These are phyloP conservation scores for Sebastes steindachneri DNA, from an alignment of 2,797 vertebrate genomes.

Conservation along the genomic window DNA sequence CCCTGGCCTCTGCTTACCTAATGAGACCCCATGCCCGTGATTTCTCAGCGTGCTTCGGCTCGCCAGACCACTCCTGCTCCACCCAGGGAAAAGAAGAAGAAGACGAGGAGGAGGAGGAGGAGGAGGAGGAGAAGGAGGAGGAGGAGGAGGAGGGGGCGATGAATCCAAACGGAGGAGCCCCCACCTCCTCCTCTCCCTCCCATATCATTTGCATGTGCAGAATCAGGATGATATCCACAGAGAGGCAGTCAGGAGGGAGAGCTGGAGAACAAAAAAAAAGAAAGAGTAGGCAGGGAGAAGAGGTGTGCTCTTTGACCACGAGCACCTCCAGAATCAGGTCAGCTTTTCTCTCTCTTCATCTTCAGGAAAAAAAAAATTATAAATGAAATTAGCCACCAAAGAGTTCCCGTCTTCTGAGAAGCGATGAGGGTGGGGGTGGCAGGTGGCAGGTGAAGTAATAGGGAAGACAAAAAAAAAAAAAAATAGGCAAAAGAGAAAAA, in stretches of 20 bases:
- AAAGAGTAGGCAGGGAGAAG: conserved; percentile 4
- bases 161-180: conserved; percentile 11
- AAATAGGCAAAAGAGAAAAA: conserved; percentile 20
- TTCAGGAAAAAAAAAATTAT: conserved; percentile 41
- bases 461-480: neutral
- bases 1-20: conserved; percentile 82
- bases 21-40: conserved; percentile 80
- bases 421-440: neutral
- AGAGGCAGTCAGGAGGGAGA: conserved; percentile 69
- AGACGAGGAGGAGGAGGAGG: conserved; percentile 26
- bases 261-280: conserved; percentile 47
- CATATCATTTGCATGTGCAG: conserved; percentile 80
- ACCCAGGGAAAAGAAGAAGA: conserved; percentile 66
- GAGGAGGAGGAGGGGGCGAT: conserved; percentile 26
- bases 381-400: conserved; percentile 75
- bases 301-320: conserved; percentile 53
- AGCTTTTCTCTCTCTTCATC: conserved; percentile 48
- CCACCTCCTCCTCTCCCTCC: conserved; percentile 1
- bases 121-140: conserved; percentile 20
- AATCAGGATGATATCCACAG: conserved; percentile 79
- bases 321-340: conserved; percentile 52
- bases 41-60: conserved; percentile 68
- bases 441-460: conserved; percentile 40
- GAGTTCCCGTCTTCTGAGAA: conserved; percentile 66
- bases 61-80: conserved; percentile 60